These are phyloP conservation scores for Arenaria interpres DNA, from an alignment of 2,113 vertebrate species.

Conservation along the genomic window DNA sequence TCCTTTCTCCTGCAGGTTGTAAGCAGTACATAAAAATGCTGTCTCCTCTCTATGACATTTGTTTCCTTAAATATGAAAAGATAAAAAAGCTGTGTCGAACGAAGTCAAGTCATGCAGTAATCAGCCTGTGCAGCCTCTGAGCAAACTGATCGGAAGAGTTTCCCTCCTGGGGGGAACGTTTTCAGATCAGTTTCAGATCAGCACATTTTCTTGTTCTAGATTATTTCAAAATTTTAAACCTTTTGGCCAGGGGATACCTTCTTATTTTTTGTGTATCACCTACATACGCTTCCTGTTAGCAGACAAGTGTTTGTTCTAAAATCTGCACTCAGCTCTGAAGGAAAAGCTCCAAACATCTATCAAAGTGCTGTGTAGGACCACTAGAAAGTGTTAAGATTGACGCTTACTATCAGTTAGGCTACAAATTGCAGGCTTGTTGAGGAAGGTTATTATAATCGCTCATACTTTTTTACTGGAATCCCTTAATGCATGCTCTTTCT, in stretches of 20 bases:
- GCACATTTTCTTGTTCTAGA: background rate
- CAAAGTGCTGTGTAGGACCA: background rate
- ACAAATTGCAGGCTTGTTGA: background rate
- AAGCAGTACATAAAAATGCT: background rate
- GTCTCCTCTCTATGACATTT: background rate
- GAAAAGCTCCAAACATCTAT: background rate
- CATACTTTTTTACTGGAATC: background rate
- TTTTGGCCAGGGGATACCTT: background rate
- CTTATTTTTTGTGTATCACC: background rate
- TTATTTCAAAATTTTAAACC: background rate
- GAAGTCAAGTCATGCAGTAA: background rate
- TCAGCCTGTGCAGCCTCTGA: background rate
- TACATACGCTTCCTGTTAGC: background rate
- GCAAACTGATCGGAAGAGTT: background rate
- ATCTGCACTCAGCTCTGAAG: background rate
- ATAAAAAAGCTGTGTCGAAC: background rate
- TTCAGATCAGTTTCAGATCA: too few relatives aligned
- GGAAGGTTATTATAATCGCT: background rate
- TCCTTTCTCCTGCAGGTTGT: background rate
- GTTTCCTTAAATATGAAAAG: background rate
- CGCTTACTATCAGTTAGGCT: background rate
- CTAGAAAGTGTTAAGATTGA: background rate
- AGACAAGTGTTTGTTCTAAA: background rate
- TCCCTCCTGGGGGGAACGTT: background rate
- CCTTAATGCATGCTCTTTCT: background rate